phyloP scores from a whole-genome alignment of 2,113 vertebrate genomes.

The Boleophthalmus pectinirostris region DNA sequence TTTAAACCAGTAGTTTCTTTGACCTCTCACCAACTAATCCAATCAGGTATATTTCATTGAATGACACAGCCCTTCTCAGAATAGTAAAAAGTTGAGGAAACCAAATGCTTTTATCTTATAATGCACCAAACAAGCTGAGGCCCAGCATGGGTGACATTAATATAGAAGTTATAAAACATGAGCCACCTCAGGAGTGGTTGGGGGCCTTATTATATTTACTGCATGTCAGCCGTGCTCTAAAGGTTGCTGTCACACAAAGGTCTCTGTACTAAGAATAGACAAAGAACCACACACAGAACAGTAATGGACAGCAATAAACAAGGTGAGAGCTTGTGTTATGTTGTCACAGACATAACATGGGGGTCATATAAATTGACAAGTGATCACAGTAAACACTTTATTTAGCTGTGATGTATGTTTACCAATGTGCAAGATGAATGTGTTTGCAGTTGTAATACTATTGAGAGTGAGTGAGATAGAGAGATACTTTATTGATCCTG shows the following conservation, averaged over 20 bases:
- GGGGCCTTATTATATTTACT: constrained; percentile 19
- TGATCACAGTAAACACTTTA: constrained; percentile 6
- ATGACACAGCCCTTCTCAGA: background rate
- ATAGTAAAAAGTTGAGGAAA: background rate
- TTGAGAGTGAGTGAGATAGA: background rate
- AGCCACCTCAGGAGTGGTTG: constrained; percentile 8
- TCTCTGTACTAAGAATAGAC: constrained; percentile 34
- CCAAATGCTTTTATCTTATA: background rate
- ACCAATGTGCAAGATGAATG: constrained; percentile 1
- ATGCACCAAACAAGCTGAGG: background rate
- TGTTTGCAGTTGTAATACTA: background rate
- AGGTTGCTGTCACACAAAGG: constrained; percentile 44
- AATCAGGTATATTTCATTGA: background rate
- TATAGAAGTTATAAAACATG: background rate
- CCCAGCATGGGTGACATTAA: background rate
- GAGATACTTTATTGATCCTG: too few relatives aligned
- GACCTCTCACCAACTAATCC: background rate
- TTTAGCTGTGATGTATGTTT: constrained; percentile 7
- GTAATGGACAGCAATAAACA: background rate
- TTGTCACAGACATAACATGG: constrained; percentile 2
- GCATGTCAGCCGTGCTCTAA: constrained; percentile 27
- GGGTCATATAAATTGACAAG: constrained; percentile 19
- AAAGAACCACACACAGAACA: constrained; percentile 6
- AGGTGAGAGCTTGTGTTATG: background rate
- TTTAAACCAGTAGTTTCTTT: too few relatives aligned